Conservation (phyloP, 2,113 vertebrate genomes). For the Scartelaos histophorus region DNA sequence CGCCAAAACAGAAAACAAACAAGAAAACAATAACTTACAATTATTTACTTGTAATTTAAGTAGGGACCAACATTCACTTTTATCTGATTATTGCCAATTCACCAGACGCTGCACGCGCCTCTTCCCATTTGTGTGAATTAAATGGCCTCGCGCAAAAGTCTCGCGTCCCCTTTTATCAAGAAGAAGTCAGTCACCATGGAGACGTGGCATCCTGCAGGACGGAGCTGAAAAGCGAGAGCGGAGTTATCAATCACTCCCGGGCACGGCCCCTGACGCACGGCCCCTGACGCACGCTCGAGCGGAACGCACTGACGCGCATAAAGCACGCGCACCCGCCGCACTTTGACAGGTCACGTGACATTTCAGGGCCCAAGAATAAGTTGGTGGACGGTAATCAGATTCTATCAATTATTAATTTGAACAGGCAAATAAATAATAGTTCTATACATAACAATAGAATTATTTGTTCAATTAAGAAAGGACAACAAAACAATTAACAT, state of each 20-base stretch:
- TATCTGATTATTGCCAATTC: background rate
- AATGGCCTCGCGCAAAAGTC: slow-evolving; percentile 20
- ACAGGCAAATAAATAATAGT: no score
- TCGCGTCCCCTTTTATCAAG: slow-evolving; percentile 40
- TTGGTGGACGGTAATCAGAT: no score
- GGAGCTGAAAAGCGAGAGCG: slow-evolving; percentile 45
- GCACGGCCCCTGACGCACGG: slow-evolving; percentile 28
- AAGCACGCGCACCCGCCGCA: background rate
- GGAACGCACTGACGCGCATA: background rate
- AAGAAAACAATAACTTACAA: background rate
- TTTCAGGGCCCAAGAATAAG: background rate
- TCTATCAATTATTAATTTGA: no score
- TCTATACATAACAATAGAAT: no score
- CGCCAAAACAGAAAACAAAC: background rate
- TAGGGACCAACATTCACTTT: background rate
- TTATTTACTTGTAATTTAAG: background rate
- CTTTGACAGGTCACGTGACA: slow-evolving; percentile 23
- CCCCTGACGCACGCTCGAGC: slow-evolving; percentile 3
- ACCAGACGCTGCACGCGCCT: slow-evolving; percentile 17
- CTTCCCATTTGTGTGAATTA: slow-evolving; percentile 12
- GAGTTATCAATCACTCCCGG: slow-evolving; percentile 61
- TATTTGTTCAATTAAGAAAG: no score
- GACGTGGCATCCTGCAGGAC: slow-evolving; percentile 61
- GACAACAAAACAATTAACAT: no score
- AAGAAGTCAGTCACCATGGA: slow-evolving; percentile 68